Base-by-base conservation (phyloP, 1,140 invertebrate genomes). In the Scaptomyza pallida region DNA sequence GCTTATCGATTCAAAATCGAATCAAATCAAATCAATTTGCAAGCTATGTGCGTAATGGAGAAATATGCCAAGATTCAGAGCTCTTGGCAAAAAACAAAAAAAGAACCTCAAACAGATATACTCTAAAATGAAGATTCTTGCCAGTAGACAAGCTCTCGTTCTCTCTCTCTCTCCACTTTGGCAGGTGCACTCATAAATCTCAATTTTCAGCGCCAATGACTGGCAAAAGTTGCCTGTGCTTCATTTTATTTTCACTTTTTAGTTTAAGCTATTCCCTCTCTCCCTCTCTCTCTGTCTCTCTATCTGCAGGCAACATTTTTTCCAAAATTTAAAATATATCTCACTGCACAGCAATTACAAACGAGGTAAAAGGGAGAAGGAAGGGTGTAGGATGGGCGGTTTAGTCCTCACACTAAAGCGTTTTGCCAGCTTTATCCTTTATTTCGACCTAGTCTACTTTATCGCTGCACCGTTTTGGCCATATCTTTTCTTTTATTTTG, bases 21-120 rank as follows among this genome's bases (percentile, higher is more conserved):
- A 83, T 85, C 80, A 85, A 83, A 83, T 85, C 80, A 83, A 83
- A 83, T 83, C 80, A 83, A 83, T 83, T 83, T 83, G 80, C 80
- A 65, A 76, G 76, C 68, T 78, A 45, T 57, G 30, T 35, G 68
- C 80, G 80, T 83, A 83, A 85, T 83, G 76, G 81, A 85, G 80
- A 83, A 83, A 83, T 83, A 85, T 83, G 76, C 80, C 72, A 83
- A 79, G 80, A 44, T 63, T 33, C 30, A 54, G 16, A 30, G 26
- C 57, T 19, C 50, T 62, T 40, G 67, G 48, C 41, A 47, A 48
- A 63, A n/a, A 56, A 64, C 26, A 43, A 17, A 63, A 50, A 26
- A 5, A n/a, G n/a, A n/a, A n/a, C n/a, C 23, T 26, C 23, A 4
- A 26, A 26, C 23, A 26, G 23, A 26, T 5, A 26, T 26, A 26